A percentile compares a stretch with the other conserved stretches of the same genome.
phyloP scores from a whole-genome alignment of 2,113 vertebrate genomes.

The Thamnophis sirtalis region DNA sequence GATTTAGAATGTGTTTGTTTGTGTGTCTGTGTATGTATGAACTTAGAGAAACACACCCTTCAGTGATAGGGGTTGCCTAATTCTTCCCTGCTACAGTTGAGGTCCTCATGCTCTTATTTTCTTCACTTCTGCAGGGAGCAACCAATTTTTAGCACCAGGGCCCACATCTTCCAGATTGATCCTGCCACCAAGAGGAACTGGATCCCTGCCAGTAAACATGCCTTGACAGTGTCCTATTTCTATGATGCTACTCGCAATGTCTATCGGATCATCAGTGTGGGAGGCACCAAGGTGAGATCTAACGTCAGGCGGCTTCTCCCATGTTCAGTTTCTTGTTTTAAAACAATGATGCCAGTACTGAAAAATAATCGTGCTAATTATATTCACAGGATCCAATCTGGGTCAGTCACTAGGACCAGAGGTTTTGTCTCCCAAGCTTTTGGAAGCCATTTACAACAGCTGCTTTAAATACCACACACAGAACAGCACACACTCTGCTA shows the following conservation, averaged over 20 bases:
- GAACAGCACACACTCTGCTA: too few relatives aligned
- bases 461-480: too few relatives aligned
- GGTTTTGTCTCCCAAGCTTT: too few relatives aligned
- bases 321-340: not conserved
- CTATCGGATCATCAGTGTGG: conserved; percentile 97
- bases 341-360: not conserved
- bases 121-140: conserved; percentile 80
- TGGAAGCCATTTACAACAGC: too few relatives aligned
- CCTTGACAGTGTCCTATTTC: conserved; percentile 92
- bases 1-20: not conserved
- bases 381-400: not conserved
- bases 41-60: not conserved
- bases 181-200: conserved; percentile 92
- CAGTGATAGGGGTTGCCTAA: not conserved
- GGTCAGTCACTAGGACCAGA: too few relatives aligned
- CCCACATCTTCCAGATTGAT: conserved; percentile 97
- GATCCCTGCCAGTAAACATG: conserved; percentile 95
- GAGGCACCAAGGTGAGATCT: conserved; percentile 85
- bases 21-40: not conserved
- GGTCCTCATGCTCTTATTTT: not conserved
- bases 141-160: conserved; percentile 92
- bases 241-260: conserved; percentile 88
- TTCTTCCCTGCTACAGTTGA: not conserved
- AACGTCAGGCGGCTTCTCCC: not conserved
- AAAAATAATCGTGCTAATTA: not conserved